Evolutionary conservation across 2,113 vertebrate genomes (phyloP), one percentile per base, ranked within the genome.

Genomic region (Pleuronectes platessa): DNA sequence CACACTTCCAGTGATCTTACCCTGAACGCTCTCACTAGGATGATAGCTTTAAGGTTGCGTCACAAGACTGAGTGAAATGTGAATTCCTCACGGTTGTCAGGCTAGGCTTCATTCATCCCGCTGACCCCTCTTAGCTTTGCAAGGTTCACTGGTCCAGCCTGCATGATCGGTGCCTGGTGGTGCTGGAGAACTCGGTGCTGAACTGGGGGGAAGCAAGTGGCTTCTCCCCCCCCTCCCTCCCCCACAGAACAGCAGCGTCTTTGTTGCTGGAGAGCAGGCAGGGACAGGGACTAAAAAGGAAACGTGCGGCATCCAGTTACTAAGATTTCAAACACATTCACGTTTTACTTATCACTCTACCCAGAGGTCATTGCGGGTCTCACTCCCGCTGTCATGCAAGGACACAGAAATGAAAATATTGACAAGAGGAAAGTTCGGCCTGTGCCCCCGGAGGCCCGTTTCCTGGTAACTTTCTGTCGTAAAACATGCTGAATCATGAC

Each of bases 201-300:
- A 63, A 59, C 60, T 0, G 53, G 11, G 63, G 31, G 31, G 31
- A 31, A 31, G 31, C 6, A 6, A 58, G 74, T 24, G 75, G 76
- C 69, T 78, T 54, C 67, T 35, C 26, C 18, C 7, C 47, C 10
- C 45, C 3, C 45, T 2, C 45, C 67, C 67, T n/a, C 49, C 23
- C 37, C 45, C 35, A 0, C 64, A 78, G 81, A 90, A 93, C 89
- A 93, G 83, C 83, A n/a, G 61, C 27, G 64, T 83, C 90, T 90
- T 93, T 93, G 89, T 92, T 85, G 61, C 23, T 35, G 2, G 0
- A 71, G 67, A 71, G 40, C 59, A 45, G 79, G 65, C 75, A 64
- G 10, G 35, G 53, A 49, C 17, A 2, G 9, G 18, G 60, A 54
- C 45, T 74, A 9, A 82, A 78, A 47, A 65, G 20, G 71, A 75